phyloP scores from a whole-genome alignment of 2,113 vertebrate species.

The Macaca fascicularis region DNA sequence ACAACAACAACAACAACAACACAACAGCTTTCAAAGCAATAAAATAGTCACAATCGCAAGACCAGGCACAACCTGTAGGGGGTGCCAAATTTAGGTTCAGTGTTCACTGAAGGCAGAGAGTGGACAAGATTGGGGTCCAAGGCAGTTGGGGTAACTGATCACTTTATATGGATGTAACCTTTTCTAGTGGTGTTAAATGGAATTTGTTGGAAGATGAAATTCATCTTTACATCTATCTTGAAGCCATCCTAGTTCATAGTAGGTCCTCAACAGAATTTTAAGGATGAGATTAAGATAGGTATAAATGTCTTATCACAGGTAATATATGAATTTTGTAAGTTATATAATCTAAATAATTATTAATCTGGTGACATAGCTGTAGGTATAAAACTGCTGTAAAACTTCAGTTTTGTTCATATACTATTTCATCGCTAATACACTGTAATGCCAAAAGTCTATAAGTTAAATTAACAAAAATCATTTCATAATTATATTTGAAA shows the following conservation, averaged over 20 bases:
- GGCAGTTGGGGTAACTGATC: not conserved
- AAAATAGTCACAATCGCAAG: not conserved
- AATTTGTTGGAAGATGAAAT: constrained; percentile 33
- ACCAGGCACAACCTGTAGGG: constrained; percentile 31
- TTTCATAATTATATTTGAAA: not conserved
- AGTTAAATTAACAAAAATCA: not conserved
- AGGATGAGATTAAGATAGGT: not conserved
- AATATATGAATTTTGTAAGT: not conserved
- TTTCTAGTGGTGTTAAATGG: not conserved
- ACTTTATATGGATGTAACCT: not conserved
- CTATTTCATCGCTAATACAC: not conserved
- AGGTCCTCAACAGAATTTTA: constrained; percentile 31
- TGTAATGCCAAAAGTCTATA: not conserved
- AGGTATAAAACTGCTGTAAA: not conserved
- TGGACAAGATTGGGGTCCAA: not conserved
- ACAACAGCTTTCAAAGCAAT: not conserved
- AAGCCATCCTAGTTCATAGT: not conserved
- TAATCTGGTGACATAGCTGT: not conserved
- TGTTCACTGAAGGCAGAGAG: not conserved
- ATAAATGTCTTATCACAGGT: not conserved
- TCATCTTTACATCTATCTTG: not conserved
- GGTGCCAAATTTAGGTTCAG: constrained; percentile 51
- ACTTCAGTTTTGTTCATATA: not conserved
- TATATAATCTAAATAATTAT: constrained; percentile 14
- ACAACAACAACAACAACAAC: not conserved